phyloP scores from a whole-genome alignment of 2,797 vertebrate genomes.

The Crenuchus spilurus region DNA sequence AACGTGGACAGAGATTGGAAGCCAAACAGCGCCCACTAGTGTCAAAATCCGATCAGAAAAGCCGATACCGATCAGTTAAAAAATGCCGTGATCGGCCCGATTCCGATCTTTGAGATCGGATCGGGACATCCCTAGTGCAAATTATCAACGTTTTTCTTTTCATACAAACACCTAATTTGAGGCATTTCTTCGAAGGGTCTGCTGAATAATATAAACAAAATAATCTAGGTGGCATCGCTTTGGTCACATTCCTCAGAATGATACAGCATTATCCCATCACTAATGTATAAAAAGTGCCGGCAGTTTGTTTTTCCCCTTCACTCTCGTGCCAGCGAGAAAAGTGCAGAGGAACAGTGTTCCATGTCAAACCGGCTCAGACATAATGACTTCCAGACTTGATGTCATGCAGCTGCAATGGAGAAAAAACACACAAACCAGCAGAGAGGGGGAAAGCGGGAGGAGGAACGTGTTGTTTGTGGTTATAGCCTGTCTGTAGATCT shows the following conservation, averaged over 20 bases:
- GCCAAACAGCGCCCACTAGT: too few relatives aligned
- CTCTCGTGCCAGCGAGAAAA: constrained; percentile 41
- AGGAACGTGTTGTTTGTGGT: constrained; percentile 68
- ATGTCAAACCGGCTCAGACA: constrained; percentile 65
- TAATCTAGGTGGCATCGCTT: background rate
- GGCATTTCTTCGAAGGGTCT: background rate
- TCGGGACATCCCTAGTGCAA: too few relatives aligned
- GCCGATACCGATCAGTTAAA: too few relatives aligned
- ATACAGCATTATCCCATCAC: background rate
- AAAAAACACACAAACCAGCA: constrained; percentile 61
- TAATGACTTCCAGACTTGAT: constrained; percentile 82
- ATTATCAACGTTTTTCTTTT: too few relatives aligned
- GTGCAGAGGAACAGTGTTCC: constrained; percentile 65
- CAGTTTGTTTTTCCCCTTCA: constrained; percentile 58
- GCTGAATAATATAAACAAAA: background rate
- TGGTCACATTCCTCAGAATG: background rate
- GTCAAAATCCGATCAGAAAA: too few relatives aligned
- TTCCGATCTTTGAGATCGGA: too few relatives aligned
- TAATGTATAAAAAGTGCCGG: constrained; percentile 23
- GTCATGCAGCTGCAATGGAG: constrained; percentile 75
- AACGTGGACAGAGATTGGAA: too few relatives aligned
- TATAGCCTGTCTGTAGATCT: constrained; percentile 64
- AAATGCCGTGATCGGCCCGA: too few relatives aligned
- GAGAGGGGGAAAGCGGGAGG: constrained; percentile 55
- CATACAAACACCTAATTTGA: background rate